Evolutionary conservation across 2,113 vertebrate species (phyloP).

Genomic region (Paradoxurus hermaphroditus): DNA sequence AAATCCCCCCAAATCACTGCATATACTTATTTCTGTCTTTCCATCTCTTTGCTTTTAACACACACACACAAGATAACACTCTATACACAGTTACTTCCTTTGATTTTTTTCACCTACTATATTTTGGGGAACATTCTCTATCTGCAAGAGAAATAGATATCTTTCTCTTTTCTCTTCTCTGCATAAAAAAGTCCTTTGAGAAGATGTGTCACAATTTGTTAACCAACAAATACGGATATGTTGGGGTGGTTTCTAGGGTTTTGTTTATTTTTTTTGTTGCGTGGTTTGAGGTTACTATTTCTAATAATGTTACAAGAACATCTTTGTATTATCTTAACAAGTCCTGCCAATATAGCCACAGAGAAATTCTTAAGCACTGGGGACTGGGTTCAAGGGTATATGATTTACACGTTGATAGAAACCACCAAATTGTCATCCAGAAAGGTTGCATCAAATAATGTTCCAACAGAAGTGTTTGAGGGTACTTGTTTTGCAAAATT

Average conservation of each 20-base stretch:
- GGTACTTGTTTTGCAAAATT: neutral
- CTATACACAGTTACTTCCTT: neutral
- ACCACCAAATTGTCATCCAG: neutral
- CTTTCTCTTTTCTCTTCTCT: neutral
- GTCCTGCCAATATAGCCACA: neutral
- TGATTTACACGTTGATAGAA: neutral
- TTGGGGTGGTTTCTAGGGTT: neutral
- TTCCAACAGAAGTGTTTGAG: neutral
- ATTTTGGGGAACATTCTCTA: neutral
- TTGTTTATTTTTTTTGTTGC: neutral
- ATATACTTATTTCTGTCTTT: neutral
- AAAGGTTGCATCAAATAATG: neutral
- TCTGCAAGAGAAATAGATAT: neutral
- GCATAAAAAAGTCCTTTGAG: neutral
- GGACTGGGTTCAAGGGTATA: neutral
- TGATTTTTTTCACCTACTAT: neutral
- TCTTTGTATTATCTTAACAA: neutral
- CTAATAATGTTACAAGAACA: neutral
- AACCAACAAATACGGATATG: neutral
- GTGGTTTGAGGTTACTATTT: neutral
- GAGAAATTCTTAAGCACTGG: neutral
- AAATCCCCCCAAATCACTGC: neutral
- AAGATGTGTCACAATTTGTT: neutral
- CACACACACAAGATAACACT: neutral
- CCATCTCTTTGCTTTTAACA: neutral